Evolutionary conservation across 2,888 invertebrate species (phyloP).

Genomic region (Drosophila aldrichi): DNA sequence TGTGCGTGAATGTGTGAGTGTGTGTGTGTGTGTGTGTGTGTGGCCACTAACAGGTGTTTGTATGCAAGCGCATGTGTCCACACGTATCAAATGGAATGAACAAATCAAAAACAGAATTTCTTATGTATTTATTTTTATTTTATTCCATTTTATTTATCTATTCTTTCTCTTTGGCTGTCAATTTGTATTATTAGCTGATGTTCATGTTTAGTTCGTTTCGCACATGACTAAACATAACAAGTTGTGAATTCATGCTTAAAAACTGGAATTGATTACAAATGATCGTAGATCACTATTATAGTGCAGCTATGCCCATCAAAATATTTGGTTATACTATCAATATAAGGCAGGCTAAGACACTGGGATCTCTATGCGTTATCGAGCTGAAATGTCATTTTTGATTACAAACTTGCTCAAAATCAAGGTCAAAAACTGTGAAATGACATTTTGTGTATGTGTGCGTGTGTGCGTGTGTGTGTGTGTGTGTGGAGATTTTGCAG

Average conservation of each 20-base stretch:
- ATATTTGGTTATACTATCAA: background rate
- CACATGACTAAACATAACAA: background rate
- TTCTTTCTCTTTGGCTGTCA: background rate
- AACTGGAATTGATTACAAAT: background rate
- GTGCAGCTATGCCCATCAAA: background rate
- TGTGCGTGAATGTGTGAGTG: slow-evolving; percentile 7
- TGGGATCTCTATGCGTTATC: background rate
- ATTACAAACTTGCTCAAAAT: background rate
- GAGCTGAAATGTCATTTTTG: background rate
- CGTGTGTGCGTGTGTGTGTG: background rate
- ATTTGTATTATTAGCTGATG: background rate
- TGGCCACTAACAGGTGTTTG: slow-evolving; percentile 51
- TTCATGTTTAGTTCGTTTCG: slow-evolving; percentile 3
- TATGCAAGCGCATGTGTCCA: slow-evolving; percentile 10
- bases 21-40: slow-evolving; percentile 6
- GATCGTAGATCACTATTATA: background rate
- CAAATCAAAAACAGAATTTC: background rate
- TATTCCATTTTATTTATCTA: background rate
- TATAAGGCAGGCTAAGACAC: background rate
- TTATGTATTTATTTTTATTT: background rate
- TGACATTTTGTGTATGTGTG: background rate
- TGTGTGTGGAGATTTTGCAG: slow-evolving; percentile 6
- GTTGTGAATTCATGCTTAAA: background rate
- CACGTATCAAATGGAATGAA: background rate
- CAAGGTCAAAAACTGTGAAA: slow-evolving; percentile 11